Evolutionary conservation across 1,140 invertebrate species (phyloP).

Genomic region (Hycleus phaleratus): DNA sequence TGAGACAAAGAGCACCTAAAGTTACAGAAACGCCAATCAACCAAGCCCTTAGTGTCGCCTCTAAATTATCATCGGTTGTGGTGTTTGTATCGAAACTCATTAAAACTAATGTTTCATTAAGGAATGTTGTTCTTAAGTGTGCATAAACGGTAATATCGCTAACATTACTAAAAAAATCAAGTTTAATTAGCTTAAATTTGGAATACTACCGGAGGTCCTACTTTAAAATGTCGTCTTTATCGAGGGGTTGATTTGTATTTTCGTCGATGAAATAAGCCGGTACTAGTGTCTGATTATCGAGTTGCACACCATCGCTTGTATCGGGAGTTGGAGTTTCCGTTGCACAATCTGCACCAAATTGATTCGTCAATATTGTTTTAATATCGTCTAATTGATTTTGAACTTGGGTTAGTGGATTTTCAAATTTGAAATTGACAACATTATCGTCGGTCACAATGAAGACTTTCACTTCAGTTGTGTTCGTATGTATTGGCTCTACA

Average conservation of each 20-base stretch:
- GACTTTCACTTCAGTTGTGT: constrained; percentile 13
- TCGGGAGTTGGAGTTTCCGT: background rate
- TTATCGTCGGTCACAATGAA: constrained; percentile 39
- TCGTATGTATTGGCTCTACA: constrained; percentile 11
- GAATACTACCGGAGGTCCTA: background rate
- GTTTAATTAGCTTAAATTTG: background rate
- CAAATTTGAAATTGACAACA: constrained; percentile 46
- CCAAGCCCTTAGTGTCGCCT: constrained; percentile 40
- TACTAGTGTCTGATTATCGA: background rate
- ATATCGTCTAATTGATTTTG: constrained; percentile 40
- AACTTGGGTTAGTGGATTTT: constrained; percentile 42
- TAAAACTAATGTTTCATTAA: background rate
- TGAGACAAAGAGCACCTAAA: constrained; percentile 42
- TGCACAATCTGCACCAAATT: background rate
- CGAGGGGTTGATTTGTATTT: background rate
- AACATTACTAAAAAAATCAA: constrained; percentile 18
- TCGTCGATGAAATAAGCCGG: constrained; percentile 12
- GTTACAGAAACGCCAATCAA: constrained; percentile 45
- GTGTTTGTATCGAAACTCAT: constrained; percentile 11
- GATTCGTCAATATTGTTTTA: constrained; percentile 31
- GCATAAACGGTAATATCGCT: constrained; percentile 18
- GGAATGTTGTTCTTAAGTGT: constrained; percentile 5
- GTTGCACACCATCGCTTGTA: background rate
- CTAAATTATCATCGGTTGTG: constrained; percentile 30
- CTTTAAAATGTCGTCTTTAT: constrained; percentile 8